phyloP scores from a whole-genome alignment of 2,888 invertebrate species.

The Agonopterix heracliana region DNA sequence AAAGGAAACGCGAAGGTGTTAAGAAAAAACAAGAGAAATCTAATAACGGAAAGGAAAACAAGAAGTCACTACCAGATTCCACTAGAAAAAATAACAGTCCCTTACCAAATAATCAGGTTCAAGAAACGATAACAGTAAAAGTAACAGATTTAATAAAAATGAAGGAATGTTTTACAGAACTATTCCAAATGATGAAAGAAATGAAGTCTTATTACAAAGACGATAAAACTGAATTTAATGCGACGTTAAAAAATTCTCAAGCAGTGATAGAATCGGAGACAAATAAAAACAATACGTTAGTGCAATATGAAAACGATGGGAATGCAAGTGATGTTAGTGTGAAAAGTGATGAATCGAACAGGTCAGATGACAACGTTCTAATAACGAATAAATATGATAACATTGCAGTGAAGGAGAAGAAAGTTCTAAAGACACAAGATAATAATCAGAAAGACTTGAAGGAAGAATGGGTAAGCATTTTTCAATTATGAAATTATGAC shows the following conservation, averaged over 20 bases:
- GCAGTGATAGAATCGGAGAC: background rate
- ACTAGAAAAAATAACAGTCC: constrained; percentile 29
- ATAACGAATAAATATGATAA: constrained; percentile 40
- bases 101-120: constrained; percentile 9
- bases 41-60: constrained; percentile 9
- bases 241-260: background rate
- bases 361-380: constrained; percentile 40
- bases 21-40: constrained; percentile 10
- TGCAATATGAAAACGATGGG: constrained; percentile 8
- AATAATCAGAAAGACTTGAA: background rate
- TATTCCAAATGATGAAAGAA: constrained; percentile 36
- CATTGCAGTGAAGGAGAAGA: background rate
- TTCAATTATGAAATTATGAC: background rate
- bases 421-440: background rate
- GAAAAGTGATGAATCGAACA: constrained; percentile 28
- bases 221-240: background rate
- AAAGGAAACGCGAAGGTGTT: constrained; percentile 25
- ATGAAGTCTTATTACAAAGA: constrained; percentile 20
- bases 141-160: constrained; percentile 32
- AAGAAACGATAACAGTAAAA: constrained; percentile 23
- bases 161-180: constrained; percentile 30
- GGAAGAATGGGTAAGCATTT: constrained; percentile 31
- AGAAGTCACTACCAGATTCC: constrained; percentile 39
- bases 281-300: background rate
- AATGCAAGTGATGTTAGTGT: constrained; percentile 15